Evolutionary conservation across 2,888 invertebrate species (phyloP), one percentile per base, ranked within the genome.

Genomic region (Andricus quercusramuli): DNA sequence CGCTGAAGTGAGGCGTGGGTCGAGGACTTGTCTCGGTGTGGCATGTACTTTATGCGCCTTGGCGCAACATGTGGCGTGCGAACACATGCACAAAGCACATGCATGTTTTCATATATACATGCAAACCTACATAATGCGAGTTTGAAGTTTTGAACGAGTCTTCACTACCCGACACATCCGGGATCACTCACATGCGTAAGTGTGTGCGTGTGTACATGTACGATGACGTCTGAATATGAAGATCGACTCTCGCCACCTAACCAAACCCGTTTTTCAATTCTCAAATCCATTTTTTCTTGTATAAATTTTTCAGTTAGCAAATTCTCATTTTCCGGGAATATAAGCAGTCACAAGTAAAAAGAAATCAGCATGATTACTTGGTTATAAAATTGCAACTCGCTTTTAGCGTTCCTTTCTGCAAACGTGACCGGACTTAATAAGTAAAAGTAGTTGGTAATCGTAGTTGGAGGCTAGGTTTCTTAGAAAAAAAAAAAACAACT

Each of bases 121-220:
- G 37, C 6, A 51, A 32, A 79, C 81, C 84, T 82, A 83, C 83
- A 83, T 87, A 86, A 87, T 83, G 84, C 80, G 81, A 84, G 84
- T 84, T 85, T 83, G 80, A 82, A 83, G 83, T 84, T 84, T 85
- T 83, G 80, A 82, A 83, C 83, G 82, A 85, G 83, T 84, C 85
- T 85, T 86, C 83, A 81, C 82, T 79, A 83, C 79, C 80, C 64
- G 80, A 82, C 82, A 85, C 84, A 88, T 88, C 87, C 87, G 87
- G 87, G 87, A 88, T 88, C 87, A 85, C 85, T 85, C 85, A 85
- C 85, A 84, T 85, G 85, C 79, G 47, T 47, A 17, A 81, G 74
- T 79, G 79, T 81, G 67, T 67, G 25, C 65, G 77, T 66, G 11
- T 66, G 51, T 67, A 47, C 65, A 64, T 25, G 66, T 62, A 37